Base-by-base conservation (phyloP, 2,888 invertebrate species). In the Thalpophila matura region DNA sequence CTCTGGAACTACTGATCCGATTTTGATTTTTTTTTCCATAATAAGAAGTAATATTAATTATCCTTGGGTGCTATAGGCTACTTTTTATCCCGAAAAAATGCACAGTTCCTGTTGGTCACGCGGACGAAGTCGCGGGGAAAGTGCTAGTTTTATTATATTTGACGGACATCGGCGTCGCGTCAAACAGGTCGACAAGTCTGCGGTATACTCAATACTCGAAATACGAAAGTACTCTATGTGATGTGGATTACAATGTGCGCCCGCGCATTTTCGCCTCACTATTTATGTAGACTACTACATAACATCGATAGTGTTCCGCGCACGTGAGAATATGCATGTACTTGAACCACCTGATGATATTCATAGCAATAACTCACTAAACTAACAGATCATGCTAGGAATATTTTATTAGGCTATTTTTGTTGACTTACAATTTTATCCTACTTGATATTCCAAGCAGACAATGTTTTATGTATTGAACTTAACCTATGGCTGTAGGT, bases 401-500 rank as follows among this genome's bases (percentile, higher is more conserved):
- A 59, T 59, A 58, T 57, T 43, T 7, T 43, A 57, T 20, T 2
- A 66, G 3, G 29, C 10, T 4, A 7, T 12, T 43, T 40, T 37
- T 31, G 31, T 12, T 16, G 29, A 5, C 12, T 7, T 0, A 37
- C 14, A 6, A 24, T 4, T 26, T 35, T 26, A 20, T 27, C 12
- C 22, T 7, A 26, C 3, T 63, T 57, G 9, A 22, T 67, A 63
- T 57, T 57, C 58, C 4, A 40, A 40, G 12, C 67, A 45, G 60
- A 7, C n/a, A 3, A 12, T 40, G 37, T 10, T 59, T n/a, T 59
- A 42, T 26, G 37, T 47, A 68, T 68, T 64, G 46, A 12, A 60
- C 14, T 47, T 60, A 42, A 33, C 10, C 7, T 40, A 14, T 10
- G 1, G 2, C 4, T 27, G n/a, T n/a, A n/a, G n/a, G n/a, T 42